phyloP scores from a whole-genome alignment of 1,140 invertebrate species.

The Ceratosolen fusciceps region DNA sequence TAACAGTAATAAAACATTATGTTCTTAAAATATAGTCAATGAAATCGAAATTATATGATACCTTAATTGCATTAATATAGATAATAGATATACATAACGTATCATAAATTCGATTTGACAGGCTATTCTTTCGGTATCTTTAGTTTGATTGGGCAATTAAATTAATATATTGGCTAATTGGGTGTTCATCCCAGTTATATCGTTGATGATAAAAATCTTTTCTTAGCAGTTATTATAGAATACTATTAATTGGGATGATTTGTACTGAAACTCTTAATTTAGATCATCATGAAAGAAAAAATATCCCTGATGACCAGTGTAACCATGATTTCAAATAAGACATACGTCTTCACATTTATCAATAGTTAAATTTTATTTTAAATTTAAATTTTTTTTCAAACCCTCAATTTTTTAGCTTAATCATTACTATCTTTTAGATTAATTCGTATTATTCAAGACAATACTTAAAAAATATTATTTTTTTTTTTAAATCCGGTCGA shows the following conservation, averaged over 20 bases:
- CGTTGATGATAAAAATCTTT: constrained; percentile 9
- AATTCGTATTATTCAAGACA: too few species aligned
- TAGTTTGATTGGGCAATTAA: constrained; percentile 1
- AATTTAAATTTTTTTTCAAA: not conserved
- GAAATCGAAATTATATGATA: not conserved
- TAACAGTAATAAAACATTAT: not conserved
- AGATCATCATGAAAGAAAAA: not conserved
- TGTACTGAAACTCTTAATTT: not conserved
- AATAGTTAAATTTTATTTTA: not conserved
- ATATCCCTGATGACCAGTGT: not conserved
- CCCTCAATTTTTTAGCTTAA: too few species aligned
- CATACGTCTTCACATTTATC: not conserved
- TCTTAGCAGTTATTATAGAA: not conserved
- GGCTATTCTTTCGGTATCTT: not conserved
- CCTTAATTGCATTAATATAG: not conserved
- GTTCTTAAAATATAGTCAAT: not conserved
- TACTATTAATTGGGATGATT: constrained; percentile 2
- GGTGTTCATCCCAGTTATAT: not conserved
- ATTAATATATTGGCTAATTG: constrained; percentile 1
- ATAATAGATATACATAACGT: constrained; percentile 1
- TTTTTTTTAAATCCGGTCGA: too few species aligned
- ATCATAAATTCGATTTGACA: not conserved
- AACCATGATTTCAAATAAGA: not conserved
- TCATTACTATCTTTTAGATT: too few species aligned
- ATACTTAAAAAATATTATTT: too few species aligned